Conservation (phyloP, 2,888 invertebrate species). For the Epinotia nisella region DNA sequence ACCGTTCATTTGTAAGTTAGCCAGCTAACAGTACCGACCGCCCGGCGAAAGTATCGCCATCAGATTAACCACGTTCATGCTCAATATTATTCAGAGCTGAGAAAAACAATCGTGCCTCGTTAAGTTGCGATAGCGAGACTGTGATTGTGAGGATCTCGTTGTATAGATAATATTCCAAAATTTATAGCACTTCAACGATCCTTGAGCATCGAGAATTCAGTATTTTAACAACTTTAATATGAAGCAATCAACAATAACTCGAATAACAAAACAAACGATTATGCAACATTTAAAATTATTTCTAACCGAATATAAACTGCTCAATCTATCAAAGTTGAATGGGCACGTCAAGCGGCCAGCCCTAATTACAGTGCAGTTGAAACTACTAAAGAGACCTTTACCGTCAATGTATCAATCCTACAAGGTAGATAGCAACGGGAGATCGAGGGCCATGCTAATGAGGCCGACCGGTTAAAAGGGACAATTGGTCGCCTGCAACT, state of each 20-base stretch:
- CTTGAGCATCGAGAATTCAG: neutral
- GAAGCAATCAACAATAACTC: neutral
- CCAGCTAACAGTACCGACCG: conserved; percentile 76
- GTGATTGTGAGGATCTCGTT: conserved; percentile 72
- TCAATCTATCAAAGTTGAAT: conserved; percentile 61
- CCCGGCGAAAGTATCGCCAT: conserved; percentile 79
- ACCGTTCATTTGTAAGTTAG: conserved; percentile 81
- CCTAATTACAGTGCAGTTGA: conserved; percentile 68
- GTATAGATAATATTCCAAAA: conserved; percentile 31
- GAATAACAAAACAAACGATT: conserved; percentile 41
- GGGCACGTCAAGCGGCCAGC: conserved; percentile 55
- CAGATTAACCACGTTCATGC: conserved; percentile 77
- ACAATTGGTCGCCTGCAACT: conserved; percentile 73
- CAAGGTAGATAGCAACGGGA: conserved; percentile 67
- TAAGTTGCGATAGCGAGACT: conserved; percentile 78
- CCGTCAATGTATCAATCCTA: conserved; percentile 77
- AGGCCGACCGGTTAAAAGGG: conserved; percentile 72
- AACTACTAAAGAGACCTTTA: conserved; percentile 69
- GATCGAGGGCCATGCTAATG: conserved; percentile 75
- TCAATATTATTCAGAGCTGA: conserved; percentile 84
- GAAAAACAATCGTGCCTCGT: conserved; percentile 84
- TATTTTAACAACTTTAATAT: neutral
- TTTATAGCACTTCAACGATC: conserved; percentile 4
- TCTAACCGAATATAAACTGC: conserved; percentile 44
- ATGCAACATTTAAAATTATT: conserved; percentile 33